Conservation (phyloP, 2,797 vertebrate species). For the Phataginus tricuspis region DNA sequence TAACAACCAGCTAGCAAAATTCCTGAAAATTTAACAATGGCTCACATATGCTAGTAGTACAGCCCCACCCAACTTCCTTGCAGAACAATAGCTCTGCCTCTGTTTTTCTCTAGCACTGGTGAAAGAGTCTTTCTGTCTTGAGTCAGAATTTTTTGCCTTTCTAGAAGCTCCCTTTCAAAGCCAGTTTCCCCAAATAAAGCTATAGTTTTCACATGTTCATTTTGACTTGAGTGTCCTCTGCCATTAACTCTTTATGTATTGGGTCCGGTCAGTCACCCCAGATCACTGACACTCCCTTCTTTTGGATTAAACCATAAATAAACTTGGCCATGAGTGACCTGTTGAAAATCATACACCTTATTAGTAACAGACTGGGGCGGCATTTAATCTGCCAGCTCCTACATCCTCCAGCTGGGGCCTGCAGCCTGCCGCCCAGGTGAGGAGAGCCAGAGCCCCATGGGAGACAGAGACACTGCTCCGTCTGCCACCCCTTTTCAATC, state of each 20-base stretch:
- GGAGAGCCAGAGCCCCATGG: not conserved
- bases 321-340: not conserved
- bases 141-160: not conserved
- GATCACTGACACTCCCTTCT: not conserved
- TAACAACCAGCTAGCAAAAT: not conserved
- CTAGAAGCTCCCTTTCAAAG: not conserved
- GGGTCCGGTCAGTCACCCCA: too few relatives aligned
- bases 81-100: not conserved
- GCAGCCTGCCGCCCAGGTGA: accelerated
- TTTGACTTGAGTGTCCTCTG: not conserved
- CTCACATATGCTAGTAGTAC: not conserved
- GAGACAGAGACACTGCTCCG: not conserved
- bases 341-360: not conserved
- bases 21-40: not conserved
- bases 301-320: not conserved
- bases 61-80: accelerated
- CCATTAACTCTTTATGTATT: not conserved
- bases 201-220: not conserved
- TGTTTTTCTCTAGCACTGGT: not conserved
- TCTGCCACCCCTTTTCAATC: not conserved
- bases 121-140: not conserved
- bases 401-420: not conserved
- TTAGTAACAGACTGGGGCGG: not conserved
- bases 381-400: not conserved
- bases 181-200: not conserved